Evolutionary conservation across 2,888 invertebrate species (phyloP).

Genomic region (Oligia strigilis): DNA sequence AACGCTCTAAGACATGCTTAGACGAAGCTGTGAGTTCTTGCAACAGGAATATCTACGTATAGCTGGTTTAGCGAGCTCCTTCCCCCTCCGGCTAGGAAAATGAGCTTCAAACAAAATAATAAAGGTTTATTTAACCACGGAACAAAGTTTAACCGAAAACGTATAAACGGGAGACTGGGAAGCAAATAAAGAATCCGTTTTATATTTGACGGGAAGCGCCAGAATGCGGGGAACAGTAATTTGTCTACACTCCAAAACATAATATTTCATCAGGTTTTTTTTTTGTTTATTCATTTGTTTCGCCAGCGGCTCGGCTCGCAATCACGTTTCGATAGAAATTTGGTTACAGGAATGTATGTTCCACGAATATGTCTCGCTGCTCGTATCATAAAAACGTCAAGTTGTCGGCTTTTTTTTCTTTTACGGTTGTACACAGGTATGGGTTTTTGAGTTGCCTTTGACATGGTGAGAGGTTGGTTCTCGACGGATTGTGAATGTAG

Average conservation of each 20-base stretch:
- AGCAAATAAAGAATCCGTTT: slow-evolving; percentile 68
- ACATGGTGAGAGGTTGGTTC: slow-evolving; percentile 40
- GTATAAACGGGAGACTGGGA: slow-evolving; percentile 64
- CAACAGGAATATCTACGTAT: slow-evolving; percentile 32
- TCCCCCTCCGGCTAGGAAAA: slow-evolving; percentile 64
- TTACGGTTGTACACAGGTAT: slow-evolving; percentile 34
- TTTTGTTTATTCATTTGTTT: slow-evolving; percentile 67
- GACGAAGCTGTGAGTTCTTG: slow-evolving; percentile 3
- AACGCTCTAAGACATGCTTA: slow-evolving; percentile 7
- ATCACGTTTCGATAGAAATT: slow-evolving; percentile 68
- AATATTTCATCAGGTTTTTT: slow-evolving; percentile 66
- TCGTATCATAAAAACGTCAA: slow-evolving; percentile 60
- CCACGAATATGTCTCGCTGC: slow-evolving; percentile 50
- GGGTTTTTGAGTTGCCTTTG: slow-evolving; percentile 52
- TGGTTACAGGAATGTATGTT: slow-evolving; percentile 53
- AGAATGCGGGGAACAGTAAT: slow-evolving; percentile 62
- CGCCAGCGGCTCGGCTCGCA: slow-evolving; percentile 57
- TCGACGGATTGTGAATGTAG: slow-evolving; percentile 29
- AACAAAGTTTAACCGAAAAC: slow-evolving; percentile 67
- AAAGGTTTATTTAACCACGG: slow-evolving; percentile 70
- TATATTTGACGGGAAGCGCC: slow-evolving; percentile 66
- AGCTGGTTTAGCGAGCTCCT: slow-evolving; percentile 17
- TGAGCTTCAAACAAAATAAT: slow-evolving; percentile 71
- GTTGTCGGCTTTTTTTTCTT: slow-evolving; percentile 40
- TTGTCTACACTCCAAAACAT: slow-evolving; percentile 68